These are phyloP conservation scores for Gandaritis pyraliata DNA, from an alignment of 2,888 invertebrate genomes.

Conservation along the genomic window DNA sequence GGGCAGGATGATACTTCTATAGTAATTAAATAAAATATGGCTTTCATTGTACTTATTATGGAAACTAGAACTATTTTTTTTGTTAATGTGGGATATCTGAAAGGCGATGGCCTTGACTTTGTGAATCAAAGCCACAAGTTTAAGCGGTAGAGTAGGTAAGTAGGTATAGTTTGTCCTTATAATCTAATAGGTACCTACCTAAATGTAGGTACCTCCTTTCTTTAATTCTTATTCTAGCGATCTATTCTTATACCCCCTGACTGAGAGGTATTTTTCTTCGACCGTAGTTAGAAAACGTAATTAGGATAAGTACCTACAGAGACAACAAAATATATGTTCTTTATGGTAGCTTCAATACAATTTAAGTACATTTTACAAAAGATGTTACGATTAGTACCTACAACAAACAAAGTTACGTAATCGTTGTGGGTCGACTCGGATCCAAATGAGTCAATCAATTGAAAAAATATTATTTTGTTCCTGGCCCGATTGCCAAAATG, in stretches of 20 bases:
- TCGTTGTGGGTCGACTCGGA: conserved; percentile 48
- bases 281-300: too few species aligned
- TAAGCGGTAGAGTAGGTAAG: not conserved
- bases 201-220: too few species aligned
- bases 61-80: conserved; percentile 37
- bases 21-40: conserved; percentile 41
- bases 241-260: too few species aligned
- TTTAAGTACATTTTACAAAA: conserved; percentile 33
- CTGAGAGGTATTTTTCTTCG: too few species aligned
- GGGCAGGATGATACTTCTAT: conserved; percentile 42
- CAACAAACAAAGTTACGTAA: conserved; percentile 52
- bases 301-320: too few species aligned
- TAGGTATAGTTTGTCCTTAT: not conserved
- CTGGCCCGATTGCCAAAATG: conserved; percentile 54
- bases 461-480: conserved; percentile 51
- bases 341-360: conserved; percentile 28
- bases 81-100: not conserved
- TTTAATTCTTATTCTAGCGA: too few species aligned
- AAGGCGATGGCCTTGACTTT: conserved; percentile 29
- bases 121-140: not conserved
- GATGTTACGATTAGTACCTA: conserved; percentile 44
- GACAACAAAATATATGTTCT: not conserved
- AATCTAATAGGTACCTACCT: too few species aligned
- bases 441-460: conserved; percentile 56
- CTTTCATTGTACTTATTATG: conserved; percentile 40